A percentile compares a stretch with the other conserved stretches of the same genome.
These are phyloP conservation scores for Argentina silus DNA, from an alignment of 2,797 vertebrate genomes.

Conservation along the genomic window DNA sequence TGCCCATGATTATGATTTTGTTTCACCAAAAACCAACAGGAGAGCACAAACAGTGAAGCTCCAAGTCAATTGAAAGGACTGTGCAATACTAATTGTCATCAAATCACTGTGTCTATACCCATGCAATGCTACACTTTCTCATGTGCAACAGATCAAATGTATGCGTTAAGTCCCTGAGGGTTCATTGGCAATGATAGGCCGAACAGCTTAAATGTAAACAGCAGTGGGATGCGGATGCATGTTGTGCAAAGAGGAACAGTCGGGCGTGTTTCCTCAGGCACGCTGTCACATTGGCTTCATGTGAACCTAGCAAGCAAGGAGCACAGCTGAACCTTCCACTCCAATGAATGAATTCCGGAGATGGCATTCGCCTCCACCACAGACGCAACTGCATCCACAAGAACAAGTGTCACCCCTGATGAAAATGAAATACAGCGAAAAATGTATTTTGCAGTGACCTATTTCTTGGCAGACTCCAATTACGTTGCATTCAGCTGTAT, in stretches of 20 bases:
- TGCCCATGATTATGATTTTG: background rate
- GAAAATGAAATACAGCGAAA: constrained; percentile 13
- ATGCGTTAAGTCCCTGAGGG: too few relatives aligned
- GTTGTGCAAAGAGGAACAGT: too few relatives aligned
- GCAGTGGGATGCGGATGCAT: too few relatives aligned
- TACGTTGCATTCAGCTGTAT: background rate
- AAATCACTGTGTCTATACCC: background rate
- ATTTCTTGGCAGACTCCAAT: background rate
- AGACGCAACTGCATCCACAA: background rate
- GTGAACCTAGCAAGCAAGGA: constrained; percentile 29
- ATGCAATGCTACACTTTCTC: too few relatives aligned
- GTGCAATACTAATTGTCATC: background rate
- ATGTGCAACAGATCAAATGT: too few relatives aligned
- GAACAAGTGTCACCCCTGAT: constrained; percentile 12
- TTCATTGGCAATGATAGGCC: too few relatives aligned
- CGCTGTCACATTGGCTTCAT: constrained; percentile 43
- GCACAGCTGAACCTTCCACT: constrained; percentile 43
- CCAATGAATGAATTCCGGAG: constrained; percentile 25
- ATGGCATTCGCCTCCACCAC: constrained; percentile 8
- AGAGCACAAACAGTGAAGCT: background rate
- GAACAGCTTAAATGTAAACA: too few relatives aligned
- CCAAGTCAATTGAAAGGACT: background rate
- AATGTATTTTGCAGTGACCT: constrained; percentile 6
- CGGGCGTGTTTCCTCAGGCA: too few relatives aligned
- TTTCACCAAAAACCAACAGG: background rate